Base-by-base conservation (phyloP, 2,797 vertebrate genomes). In the Liparis tanakae region DNA sequence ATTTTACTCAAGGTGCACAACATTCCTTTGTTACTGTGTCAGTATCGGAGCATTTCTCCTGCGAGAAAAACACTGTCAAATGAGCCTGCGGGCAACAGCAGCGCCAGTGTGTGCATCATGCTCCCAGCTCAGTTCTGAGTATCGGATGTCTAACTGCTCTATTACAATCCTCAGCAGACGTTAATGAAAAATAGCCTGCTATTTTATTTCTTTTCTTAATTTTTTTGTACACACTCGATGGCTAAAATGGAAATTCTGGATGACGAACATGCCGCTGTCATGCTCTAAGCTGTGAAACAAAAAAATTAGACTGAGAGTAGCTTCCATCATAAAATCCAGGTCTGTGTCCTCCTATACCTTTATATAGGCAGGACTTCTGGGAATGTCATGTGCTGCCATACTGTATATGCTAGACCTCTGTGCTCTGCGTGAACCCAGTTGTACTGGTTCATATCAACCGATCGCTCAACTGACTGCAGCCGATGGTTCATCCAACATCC, bases 101-200 rank as follows among this genome's bases (percentile, higher is more conserved):
- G 66, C 12, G 5, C 63, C 68, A 53, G 22, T 8, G 50, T 65
- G 50, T 76, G 61, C 14, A 25, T 77, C 64, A 60, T 20, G 9
- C 65, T 73, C 53, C 64, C 61, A 74, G 48, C 70, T 72, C 63
- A 57, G 7, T 62, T 74, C 50, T 44, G 18, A 41, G 50, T 30
- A 67, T 50, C 77, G 30, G 50, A 25, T 51, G 39, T 79, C 25
- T 67, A 63, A 70, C 46, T 73, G 34, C 60, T 63, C 63, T 54
- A 53, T 67, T 71, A 70, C 76, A 77, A 53, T 75, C 77, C 75
- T 80, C 36, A 34, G 69, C 60, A 71, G 75, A 80, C 43, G 17
- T 34, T 70, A 73, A 77, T 78, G 44, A 64, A 80, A 86, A 87
- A 82, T 17, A 68, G 56, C 41, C 43, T 70, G 62, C 58, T 62